Percentiles rank a stretch among this genome's conserved stretches.
Evolutionary conservation across 2,797 vertebrate genomes (phyloP).

Genomic region (Smutsia temminckii): DNA sequence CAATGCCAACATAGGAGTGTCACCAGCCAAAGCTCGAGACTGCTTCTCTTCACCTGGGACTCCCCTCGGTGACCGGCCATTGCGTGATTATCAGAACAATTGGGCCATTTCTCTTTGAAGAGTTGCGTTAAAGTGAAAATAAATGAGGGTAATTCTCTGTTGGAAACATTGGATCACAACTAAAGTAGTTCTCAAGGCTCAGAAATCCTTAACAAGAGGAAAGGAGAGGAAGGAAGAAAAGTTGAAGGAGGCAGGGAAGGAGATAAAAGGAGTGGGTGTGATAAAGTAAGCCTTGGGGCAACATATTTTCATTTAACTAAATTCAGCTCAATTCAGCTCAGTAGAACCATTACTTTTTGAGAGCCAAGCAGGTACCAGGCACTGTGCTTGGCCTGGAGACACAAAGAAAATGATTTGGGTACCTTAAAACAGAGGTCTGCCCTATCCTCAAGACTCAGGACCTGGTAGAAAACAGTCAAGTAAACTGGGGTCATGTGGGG

Average conservation of each 20-base stretch:
- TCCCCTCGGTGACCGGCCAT: not conserved
- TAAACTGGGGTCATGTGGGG: not conserved
- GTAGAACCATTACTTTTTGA: not conserved
- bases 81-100: constrained; percentile 31
- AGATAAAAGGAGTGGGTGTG: not conserved
- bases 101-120: constrained; percentile 56
- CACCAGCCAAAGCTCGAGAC: not conserved
- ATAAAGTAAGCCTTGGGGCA: not conserved
- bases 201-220: constrained; percentile 59
- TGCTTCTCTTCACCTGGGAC: not conserved
- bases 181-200: constrained; percentile 56
- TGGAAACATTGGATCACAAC: constrained; percentile 60
- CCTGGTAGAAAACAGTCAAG: not conserved
- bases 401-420: not conserved
- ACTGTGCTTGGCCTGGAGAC: not conserved
- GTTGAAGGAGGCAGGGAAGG: not conserved
- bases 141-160: constrained; percentile 53
- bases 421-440: not conserved
- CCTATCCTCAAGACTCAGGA: not conserved
- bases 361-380: not conserved
- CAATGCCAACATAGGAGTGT: not conserved
- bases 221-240: not conserved
- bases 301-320: not conserved
- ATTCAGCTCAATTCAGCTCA: not conserved
- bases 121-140: constrained; percentile 52